These are phyloP conservation scores for Synodontis membranacea DNA, from an alignment of 2,113 vertebrate genomes.

Conservation along the genomic window DNA sequence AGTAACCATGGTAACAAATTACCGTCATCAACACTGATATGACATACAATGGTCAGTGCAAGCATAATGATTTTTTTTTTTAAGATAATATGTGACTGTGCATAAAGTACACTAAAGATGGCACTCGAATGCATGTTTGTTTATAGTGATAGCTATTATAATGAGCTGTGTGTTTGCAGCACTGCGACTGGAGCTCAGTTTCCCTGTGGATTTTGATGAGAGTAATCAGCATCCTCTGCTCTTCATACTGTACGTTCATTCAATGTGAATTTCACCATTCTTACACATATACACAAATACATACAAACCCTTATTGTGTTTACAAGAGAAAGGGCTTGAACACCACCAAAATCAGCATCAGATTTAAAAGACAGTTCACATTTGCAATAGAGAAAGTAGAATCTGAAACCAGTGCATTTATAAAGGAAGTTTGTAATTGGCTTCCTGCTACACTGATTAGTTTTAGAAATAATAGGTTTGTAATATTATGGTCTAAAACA, in stretches of 20 bases:
- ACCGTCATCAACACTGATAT: slow-evolving; percentile 12
- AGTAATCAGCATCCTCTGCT: slow-evolving; percentile 64
- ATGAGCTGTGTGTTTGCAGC: slow-evolving; percentile 56
- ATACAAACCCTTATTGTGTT: background rate
- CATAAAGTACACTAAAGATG: background rate
- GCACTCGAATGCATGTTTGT: slow-evolving; percentile 3
- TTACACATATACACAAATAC: slow-evolving; percentile 18
- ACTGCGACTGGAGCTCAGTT: slow-evolving; percentile 65
- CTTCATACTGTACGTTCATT: slow-evolving; percentile 67
- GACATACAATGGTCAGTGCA: background rate
- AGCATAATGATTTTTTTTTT: background rate
- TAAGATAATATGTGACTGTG: background rate
- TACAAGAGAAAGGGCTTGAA: background rate
- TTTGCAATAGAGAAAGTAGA: background rate
- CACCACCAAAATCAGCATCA: background rate
- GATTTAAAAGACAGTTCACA: background rate
- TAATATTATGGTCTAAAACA: background rate
- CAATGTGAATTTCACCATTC: background rate
- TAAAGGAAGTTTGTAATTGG: background rate
- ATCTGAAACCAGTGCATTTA: background rate
- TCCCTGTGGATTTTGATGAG: slow-evolving; percentile 69
- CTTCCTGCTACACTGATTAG: background rate
- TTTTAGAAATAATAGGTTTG: background rate
- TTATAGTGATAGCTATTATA: slow-evolving; percentile 14
- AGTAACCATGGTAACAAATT: slow-evolving; percentile 62